Percentiles rank a stretch among this genome's conserved stretches.
phyloP scores from a whole-genome alignment of 2,888 invertebrate genomes.

The Emesis furor region DNA sequence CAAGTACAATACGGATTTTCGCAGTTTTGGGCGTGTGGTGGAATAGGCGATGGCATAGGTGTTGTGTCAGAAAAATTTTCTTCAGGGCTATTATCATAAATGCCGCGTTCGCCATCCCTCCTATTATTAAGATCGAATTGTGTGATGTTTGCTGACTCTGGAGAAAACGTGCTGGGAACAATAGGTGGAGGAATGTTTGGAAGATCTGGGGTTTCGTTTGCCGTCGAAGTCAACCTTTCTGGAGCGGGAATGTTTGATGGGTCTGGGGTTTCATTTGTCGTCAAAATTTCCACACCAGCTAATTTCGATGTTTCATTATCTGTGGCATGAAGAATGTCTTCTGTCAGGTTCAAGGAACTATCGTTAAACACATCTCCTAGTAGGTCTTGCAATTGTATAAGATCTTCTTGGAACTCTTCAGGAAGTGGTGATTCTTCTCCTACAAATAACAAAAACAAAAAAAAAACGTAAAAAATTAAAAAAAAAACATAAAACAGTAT shows the following conservation, averaged over 20 bases:
- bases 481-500: slow-evolving; percentile 17
- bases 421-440: slow-evolving; percentile 23
- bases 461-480: not conserved
- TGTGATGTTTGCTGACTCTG: slow-evolving; percentile 20
- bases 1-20: slow-evolving; percentile 18
- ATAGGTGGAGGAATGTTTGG: slow-evolving; percentile 21
- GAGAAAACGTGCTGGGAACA: slow-evolving; percentile 12
- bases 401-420: not conserved
- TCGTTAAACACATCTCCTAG: not conserved
- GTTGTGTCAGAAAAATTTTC: slow-evolving; percentile 21
- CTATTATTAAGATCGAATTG: slow-evolving; percentile 4
- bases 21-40: slow-evolving; percentile 25
- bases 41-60: slow-evolving; percentile 25
- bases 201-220: slow-evolving; percentile 26
- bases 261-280: slow-evolving; percentile 19
- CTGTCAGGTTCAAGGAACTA: not conserved
- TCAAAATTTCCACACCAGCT: slow-evolving; percentile 1
- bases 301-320: not conserved
- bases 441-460: slow-evolving; percentile 18
- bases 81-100: not conserved
- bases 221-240: not conserved
- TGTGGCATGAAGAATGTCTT: not conserved
- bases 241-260: not conserved
- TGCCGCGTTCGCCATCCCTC: not conserved
- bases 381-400: not conserved